Evolutionary conservation across 2,113 vertebrate genomes (phyloP).

Genomic region (Dromaius novaehollandiae): DNA sequence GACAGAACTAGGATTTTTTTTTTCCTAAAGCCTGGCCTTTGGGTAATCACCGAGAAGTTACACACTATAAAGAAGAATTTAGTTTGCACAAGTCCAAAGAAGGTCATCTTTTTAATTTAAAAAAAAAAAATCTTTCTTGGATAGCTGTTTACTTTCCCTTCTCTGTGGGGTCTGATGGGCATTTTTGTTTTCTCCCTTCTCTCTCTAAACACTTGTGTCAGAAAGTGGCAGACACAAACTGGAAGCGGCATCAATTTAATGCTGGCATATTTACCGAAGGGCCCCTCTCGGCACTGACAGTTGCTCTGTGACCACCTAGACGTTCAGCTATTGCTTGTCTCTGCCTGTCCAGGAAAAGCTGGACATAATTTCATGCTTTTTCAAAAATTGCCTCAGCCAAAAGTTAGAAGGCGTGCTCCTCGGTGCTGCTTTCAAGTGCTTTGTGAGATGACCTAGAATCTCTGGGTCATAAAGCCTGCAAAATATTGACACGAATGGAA

Average conservation of each 20-base stretch:
- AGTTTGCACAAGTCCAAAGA: not conserved
- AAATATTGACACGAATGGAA: not conserved
- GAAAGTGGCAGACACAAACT: not conserved
- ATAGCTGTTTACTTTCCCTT: not conserved
- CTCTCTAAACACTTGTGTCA: slow-evolving; percentile 15
- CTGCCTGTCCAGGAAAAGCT: not conserved
- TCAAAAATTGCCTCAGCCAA: slow-evolving; percentile 18
- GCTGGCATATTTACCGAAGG: slow-evolving; percentile 4
- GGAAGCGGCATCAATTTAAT: not conserved
- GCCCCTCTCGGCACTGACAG: not conserved
- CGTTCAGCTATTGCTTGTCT: not conserved
- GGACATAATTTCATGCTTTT: slow-evolving; percentile 16
- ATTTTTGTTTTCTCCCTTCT: not conserved
- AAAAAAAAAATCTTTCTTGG: not conserved
- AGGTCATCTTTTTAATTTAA: not conserved
- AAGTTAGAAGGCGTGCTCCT: not conserved
- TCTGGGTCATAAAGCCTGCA: not conserved
- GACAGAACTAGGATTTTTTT: slow-evolving; percentile 51
- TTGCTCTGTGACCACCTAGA: not conserved
- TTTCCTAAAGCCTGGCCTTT: slow-evolving; percentile 24
- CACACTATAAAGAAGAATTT: not conserved
- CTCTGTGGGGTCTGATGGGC: not conserved
- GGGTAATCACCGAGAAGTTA: slow-evolving; percentile 45
- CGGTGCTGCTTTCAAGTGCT: slow-evolving; percentile 14
- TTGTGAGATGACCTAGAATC: not conserved